phyloP scores from a whole-genome alignment of 2,888 invertebrate species.

The Lycaena phlaeas region DNA sequence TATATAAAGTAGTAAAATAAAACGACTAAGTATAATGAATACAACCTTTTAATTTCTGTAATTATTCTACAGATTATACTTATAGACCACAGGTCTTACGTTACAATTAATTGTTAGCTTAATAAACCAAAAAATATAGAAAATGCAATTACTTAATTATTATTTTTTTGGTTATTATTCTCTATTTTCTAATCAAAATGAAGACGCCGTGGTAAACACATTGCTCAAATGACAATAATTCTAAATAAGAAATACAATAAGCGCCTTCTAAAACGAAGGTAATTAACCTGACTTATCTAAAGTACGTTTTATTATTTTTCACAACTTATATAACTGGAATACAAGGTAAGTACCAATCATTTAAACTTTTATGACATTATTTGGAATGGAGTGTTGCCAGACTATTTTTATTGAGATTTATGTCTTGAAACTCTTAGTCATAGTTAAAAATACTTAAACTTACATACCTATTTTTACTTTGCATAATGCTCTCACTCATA shows the following conservation, averaged over 20 bases:
- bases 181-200: slow-evolving; percentile 17
- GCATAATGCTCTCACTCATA: too few relatives aligned
- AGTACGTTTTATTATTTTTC: slow-evolving; percentile 11
- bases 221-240: slow-evolving; percentile 17
- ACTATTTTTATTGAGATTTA: too few relatives aligned
- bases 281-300: slow-evolving; percentile 15
- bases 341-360: background rate
- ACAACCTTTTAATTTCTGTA: slow-evolving; percentile 23
- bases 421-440: too few relatives aligned
- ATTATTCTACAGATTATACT: slow-evolving; percentile 35
- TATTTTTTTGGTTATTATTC: slow-evolving; percentile 23
- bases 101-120: slow-evolving; percentile 20
- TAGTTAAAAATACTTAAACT: too few relatives aligned
- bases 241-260: slow-evolving; percentile 24
- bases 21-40: slow-evolving; percentile 19
- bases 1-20: slow-evolving; percentile 16
- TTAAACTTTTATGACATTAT: background rate
- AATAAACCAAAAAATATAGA: slow-evolving; percentile 17
- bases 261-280: slow-evolving; percentile 62
- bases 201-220: slow-evolving; percentile 16
- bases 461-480: too few relatives aligned
- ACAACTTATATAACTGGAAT: slow-evolving; percentile 4
- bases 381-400: slow-evolving; percentile 4
- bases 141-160: slow-evolving; percentile 23
- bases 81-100: slow-evolving; percentile 61